These are phyloP conservation scores for Odobenus rosmarus DNA, from an alignment of 2,113 vertebrate species.

Conservation along the genomic window DNA sequence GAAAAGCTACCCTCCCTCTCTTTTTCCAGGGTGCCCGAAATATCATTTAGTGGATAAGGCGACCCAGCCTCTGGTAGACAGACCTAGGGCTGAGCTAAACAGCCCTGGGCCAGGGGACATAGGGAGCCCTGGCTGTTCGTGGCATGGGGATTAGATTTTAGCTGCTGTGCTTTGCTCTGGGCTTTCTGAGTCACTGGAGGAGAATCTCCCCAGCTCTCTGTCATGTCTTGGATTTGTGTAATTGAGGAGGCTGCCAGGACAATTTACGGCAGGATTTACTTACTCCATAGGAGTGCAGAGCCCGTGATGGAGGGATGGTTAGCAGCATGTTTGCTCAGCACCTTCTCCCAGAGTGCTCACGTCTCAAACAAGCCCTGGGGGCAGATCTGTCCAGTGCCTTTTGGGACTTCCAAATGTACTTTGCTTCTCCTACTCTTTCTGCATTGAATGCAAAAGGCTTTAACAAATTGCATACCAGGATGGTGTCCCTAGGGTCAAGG, in stretches of 20 bases:
- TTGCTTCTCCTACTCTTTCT: not conserved
- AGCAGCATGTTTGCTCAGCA: not conserved
- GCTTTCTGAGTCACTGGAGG: not conserved
- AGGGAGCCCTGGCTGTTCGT: accelerated
- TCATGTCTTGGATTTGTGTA: conserved; percentile 42
- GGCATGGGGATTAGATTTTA: not conserved
- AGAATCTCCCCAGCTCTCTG: not conserved
- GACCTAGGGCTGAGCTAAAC: not conserved
- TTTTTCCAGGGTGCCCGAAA: not conserved
- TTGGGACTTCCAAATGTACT: not conserved
- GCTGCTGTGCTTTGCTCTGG: not conserved
- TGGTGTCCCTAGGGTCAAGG: not conserved
- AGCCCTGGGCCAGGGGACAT: not conserved
- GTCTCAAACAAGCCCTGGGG: not conserved
- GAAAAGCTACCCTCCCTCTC: not conserved
- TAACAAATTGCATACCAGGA: not conserved
- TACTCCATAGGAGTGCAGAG: not conserved
- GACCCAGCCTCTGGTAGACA: not conserved
- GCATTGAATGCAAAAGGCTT: not conserved
- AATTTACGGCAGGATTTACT: not conserved
- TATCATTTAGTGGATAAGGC: not conserved
- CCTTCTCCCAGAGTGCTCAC: not conserved
- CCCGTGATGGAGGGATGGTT: accelerated
- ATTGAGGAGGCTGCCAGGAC: not conserved
- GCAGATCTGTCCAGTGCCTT: not conserved